These are phyloP conservation scores for Oxyteleia sp. DNA, from an alignment of 2,888 invertebrate species.

Conservation along the genomic window DNA sequence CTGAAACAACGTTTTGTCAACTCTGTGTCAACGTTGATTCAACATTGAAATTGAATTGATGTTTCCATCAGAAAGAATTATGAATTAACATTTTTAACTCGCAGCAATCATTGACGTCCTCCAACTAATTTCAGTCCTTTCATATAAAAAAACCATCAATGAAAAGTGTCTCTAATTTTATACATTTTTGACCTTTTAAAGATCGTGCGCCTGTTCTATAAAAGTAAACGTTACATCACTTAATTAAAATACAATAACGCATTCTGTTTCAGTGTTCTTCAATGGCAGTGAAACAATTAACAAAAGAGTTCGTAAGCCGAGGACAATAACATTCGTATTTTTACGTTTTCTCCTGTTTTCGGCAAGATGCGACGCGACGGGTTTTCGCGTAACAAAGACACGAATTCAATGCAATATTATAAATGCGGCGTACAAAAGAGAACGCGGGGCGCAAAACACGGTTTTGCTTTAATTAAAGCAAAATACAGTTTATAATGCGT, in stretches of 20 bases:
- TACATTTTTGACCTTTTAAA: no score
- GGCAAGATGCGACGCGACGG: constrained; percentile 18
- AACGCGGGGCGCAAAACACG: constrained; percentile 2
- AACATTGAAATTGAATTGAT: no score
- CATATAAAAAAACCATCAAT: no score
- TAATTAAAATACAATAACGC: constrained; percentile 31
- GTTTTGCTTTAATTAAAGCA: background rate
- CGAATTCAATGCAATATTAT: constrained; percentile 31
- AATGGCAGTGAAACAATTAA: constrained; percentile 35
- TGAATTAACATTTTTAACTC: no score
- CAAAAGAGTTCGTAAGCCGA: constrained; percentile 27
- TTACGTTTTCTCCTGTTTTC: constrained; percentile 21
- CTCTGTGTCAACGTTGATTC: no score
- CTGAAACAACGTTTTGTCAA: no score
- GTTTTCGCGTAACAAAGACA: constrained; percentile 16
- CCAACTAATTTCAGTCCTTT: no score
- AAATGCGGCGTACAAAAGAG: constrained; percentile 5
- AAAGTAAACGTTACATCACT: constrained; percentile 28
- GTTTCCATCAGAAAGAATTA: no score
- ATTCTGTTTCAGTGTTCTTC: constrained; percentile 17
- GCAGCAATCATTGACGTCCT: no score
- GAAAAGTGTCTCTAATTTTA: no score
- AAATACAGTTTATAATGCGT: no score
- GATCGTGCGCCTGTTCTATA: no score
- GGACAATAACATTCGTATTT: constrained; percentile 39